Base-by-base conservation (phyloP, 2,888 invertebrate genomes). In the Coenonympha glycerion region DNA sequence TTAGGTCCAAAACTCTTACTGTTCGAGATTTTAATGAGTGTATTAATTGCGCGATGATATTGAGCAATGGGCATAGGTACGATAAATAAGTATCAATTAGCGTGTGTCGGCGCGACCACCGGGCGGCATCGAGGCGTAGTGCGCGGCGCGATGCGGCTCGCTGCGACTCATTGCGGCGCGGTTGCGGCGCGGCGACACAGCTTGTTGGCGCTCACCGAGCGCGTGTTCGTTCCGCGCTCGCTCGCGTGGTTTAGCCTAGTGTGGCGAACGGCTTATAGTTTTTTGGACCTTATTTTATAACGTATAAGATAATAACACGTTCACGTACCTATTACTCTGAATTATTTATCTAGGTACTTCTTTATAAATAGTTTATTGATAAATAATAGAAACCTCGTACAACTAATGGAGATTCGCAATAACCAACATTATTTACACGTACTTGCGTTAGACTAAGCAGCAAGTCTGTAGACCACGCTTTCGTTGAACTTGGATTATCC, bases 171-270 rank as follows among this genome's bases (percentile, higher is more conserved):
- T 41, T 60, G 54, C 58, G 60, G 49, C 21, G 3, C 22, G n/a
- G n/a, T n/a, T n/a, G 37, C 21, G 6, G 31, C 6, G 36, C 36
- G 51, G 55, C 59, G 71, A 59, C 62, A 70, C 76, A 74, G 66
- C 75, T 75, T 65, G 74, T 76, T 75, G 68, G 68, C 55, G 58
- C 62, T 51, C 50, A 28, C 28, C 11, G 28, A 3, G 2, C 28
- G 11, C 28, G 28, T 28, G n/a, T 39, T 40, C 31, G 24, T 9
- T 8, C 39, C 31, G 18, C 30, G 33, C 44, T 33, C 40, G 39
- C 31, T 51, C 36, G 51, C 52, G 52, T 19, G 40, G 50, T 37
- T 22, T 44, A 50, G 52, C 48, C 36, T 48, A 33, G 55, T 55
- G 48, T 55, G 51, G 51, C 48, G 18, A 15, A n/a, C 11, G 46